Base-by-base conservation (phyloP, 2,888 invertebrate genomes). In the Phortica magna region DNA sequence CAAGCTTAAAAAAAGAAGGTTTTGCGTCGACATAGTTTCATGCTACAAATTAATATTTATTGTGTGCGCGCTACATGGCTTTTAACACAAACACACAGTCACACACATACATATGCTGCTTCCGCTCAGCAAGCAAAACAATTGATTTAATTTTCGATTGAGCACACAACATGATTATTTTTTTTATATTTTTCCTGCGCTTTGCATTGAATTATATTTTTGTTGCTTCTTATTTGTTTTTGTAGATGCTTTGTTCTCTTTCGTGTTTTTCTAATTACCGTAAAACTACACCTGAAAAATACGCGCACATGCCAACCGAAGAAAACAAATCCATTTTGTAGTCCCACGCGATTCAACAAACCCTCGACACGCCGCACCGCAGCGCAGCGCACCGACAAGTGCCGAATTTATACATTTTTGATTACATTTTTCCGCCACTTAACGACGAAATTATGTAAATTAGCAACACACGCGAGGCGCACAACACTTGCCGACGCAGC, bases 371-470 rank as follows among this genome's bases (percentile, higher is more conserved):
- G 5, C 31, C 31, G 7, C 19, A 17, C 61, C 61, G 22, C 59
- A 7, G 17, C 22, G 0, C 22, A 59, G 31, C 31, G 2, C 31
- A 31, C 31, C 48, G 3, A 6, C 48, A 48, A 48, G 14, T 12
- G 48, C 48, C 48, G 48, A 48, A 48, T 48, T 48, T 48, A 9
- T 14, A 48, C 48, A 12, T 48, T 71, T 88, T 88, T 83, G 85
- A 85, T 87, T 85, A 88, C 85, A 87, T 83, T 88, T 88, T 88
- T 83, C 82, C 85, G 87, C 84, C 88, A 85, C 85, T 86, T 88
- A 88, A 86, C 80, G 84, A 80, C 71, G 71, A 79, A 87, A 87
- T 88, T 83, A 86, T 88, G 86, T 77, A 88, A 86, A 86, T 86
- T 80, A 78, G 81, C 78, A 55, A 77, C 75, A 77, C 85, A 84